Evolutionary conservation across 2,113 vertebrate genomes (phyloP).

Genomic region (Centrocercus urophasianus): DNA sequence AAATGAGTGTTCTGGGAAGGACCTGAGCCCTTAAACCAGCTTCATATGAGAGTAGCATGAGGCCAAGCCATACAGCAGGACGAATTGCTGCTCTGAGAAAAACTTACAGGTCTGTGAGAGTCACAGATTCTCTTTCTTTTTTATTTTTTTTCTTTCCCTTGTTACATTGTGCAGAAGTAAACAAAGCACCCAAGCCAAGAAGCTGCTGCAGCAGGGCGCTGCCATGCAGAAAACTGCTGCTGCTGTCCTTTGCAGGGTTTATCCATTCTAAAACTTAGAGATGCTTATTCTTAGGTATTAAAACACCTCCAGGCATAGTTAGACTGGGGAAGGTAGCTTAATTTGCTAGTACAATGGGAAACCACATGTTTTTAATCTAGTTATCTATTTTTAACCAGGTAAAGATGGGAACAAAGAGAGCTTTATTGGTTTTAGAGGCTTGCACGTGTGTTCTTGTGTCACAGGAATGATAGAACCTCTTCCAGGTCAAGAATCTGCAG

Average conservation of each 20-base stretch:
- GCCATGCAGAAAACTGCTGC: neutral
- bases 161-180: neutral
- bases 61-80: neutral
- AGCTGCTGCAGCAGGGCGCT: conserved; percentile 15
- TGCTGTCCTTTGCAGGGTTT: neutral
- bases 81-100: neutral
- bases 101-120: neutral
- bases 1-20: neutral
- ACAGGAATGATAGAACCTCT: neutral
- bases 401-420: neutral
- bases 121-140: neutral
- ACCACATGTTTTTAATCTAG: neutral
- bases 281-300: conserved; percentile 53
- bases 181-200: conserved; percentile 41
- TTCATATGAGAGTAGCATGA: neutral
- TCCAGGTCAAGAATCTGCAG: neutral
- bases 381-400: neutral
- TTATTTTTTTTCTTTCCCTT: conserved; percentile 10
- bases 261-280: conserved; percentile 35
- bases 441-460: neutral
- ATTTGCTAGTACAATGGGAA: neutral
- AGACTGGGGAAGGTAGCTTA: conserved; percentile 24
- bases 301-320: conserved; percentile 54
- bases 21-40: neutral
- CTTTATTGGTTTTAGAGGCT: conserved; percentile 6